A percentile compares a stretch with the other conserved stretches of the same genome.
Evolutionary conservation across 2,888 invertebrate species (phyloP).

Genomic region (Parelbella ahira): DNA sequence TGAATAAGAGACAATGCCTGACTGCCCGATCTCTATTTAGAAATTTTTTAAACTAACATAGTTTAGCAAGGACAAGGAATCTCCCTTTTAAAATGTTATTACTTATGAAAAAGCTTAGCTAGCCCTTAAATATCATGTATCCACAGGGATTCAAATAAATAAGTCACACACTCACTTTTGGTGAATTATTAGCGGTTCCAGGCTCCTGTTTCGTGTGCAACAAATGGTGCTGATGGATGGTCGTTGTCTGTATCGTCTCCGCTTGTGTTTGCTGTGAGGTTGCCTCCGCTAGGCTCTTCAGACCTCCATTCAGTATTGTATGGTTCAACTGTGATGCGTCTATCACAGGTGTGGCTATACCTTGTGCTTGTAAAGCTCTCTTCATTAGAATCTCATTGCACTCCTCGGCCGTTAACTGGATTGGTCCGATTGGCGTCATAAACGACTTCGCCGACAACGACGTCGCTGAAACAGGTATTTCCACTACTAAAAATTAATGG

Average conservation of each 20-base stretch:
- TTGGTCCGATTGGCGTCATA: constrained; percentile 86
- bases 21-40: too few relatives aligned
- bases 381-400: constrained; percentile 90
- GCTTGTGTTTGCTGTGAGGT: constrained; percentile 57
- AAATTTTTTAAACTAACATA: too few relatives aligned
- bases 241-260: constrained; percentile 57
- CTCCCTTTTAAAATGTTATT: too few relatives aligned
- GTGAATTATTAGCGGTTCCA: constrained; percentile 80
- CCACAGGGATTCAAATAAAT: too few relatives aligned
- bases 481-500: constrained; percentile 25
- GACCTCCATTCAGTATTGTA: constrained; percentile 61
- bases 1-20: too few relatives aligned
- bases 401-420: constrained; percentile 87
- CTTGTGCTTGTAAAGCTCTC: constrained; percentile 84
- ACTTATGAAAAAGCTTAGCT: too few relatives aligned
- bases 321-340: constrained; percentile 72
- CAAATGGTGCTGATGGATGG: constrained; percentile 69
- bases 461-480: constrained; percentile 51
- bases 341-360: constrained; percentile 73
- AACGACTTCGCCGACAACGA: constrained; percentile 81
- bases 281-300: constrained; percentile 66
- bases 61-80: too few relatives aligned
- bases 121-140: too few relatives aligned
- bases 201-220: constrained; percentile 81
- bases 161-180: constrained; percentile 75